phyloP scores from a whole-genome alignment of 1,140 invertebrate species.

The Halesus radiatus region DNA sequence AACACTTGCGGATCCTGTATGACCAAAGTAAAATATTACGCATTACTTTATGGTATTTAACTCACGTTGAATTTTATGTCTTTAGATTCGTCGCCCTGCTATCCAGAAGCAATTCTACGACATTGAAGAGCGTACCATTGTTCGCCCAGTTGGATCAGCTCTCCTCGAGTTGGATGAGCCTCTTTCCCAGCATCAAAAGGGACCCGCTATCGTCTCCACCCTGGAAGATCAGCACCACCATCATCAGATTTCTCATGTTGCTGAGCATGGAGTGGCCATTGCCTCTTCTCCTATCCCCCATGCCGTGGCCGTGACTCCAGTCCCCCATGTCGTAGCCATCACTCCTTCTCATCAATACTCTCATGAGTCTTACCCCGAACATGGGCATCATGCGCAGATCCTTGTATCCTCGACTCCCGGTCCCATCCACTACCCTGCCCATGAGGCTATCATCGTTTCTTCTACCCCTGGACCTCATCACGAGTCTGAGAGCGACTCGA shows the following conservation, averaged over 20 bases:
- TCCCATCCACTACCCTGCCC: slow-evolving; percentile 57
- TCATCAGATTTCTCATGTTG: slow-evolving; percentile 45
- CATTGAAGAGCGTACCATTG: slow-evolving; percentile 74
- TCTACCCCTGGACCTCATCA: slow-evolving; percentile 53
- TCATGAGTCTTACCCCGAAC: slow-evolving; percentile 18
- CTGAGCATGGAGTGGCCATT: slow-evolving; percentile 38
- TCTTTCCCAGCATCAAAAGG: slow-evolving; percentile 72
- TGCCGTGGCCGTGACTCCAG: slow-evolving; percentile 53
- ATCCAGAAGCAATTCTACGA: slow-evolving; percentile 79
- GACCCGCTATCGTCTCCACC: slow-evolving; percentile 66
- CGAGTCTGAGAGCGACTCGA: slow-evolving; percentile 59
- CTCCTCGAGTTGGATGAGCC: slow-evolving; percentile 75
- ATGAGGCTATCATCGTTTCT: slow-evolving; percentile 52
- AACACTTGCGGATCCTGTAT: not conserved
- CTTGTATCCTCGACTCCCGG: slow-evolving; percentile 52
- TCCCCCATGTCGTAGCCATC: slow-evolving; percentile 55
- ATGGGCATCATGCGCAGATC: slow-evolving; percentile 37
- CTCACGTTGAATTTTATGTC: not conserved
- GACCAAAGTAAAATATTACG: not conserved
- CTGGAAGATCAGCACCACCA: slow-evolving; percentile 57
- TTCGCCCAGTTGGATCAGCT: slow-evolving; percentile 75
- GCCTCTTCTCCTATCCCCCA: slow-evolving; percentile 32
- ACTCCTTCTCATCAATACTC: slow-evolving; percentile 49
- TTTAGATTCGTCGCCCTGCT: slow-evolving; percentile 73
- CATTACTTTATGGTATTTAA: not conserved